Evolutionary conservation across 1,140 invertebrate species (phyloP).

Genomic region (Drosophila ananassae): DNA sequence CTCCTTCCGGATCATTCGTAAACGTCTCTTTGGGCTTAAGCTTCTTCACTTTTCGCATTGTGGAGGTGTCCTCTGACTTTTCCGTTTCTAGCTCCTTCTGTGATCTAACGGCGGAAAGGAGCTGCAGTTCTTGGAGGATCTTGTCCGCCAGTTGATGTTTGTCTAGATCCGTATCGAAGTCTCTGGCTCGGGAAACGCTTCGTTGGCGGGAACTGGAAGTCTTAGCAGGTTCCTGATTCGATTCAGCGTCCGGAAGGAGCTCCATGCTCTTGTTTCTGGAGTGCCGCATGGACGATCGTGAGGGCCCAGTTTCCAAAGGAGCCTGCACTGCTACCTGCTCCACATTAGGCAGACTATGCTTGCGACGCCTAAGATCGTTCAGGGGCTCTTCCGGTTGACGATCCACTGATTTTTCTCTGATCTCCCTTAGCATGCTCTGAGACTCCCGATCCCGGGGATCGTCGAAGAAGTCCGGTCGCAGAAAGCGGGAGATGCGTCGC

Average conservation of each 20-base stretch:
- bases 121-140: conserved; percentile 77
- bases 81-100: conserved; percentile 47
- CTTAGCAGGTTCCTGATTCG: neutral
- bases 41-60: conserved; percentile 81
- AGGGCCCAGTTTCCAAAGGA: conserved; percentile 5
- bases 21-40: conserved; percentile 65
- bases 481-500: conserved; percentile 88
- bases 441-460: conserved; percentile 87
- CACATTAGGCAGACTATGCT: conserved; percentile 70
- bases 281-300: conserved; percentile 43
- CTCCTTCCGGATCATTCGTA: conserved; percentile 4
- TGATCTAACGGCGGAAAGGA: conserved; percentile 63
- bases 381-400: conserved; percentile 16
- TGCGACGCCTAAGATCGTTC: conserved; percentile 51
- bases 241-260: conserved; percentile 43
- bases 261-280: conserved; percentile 80
- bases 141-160: conserved; percentile 77
- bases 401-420: conserved; percentile 85
- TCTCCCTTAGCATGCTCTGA: conserved; percentile 87
- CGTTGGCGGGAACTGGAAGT: conserved; percentile 29
- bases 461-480: conserved; percentile 92
- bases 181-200: conserved; percentile 64
- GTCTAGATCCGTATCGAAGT: conserved; percentile 55
- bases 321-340: conserved; percentile 33
- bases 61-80: conserved; percentile 59